Base-by-base conservation (phyloP, 2,113 vertebrate species). In the Andinoacara biseriatus region DNA sequence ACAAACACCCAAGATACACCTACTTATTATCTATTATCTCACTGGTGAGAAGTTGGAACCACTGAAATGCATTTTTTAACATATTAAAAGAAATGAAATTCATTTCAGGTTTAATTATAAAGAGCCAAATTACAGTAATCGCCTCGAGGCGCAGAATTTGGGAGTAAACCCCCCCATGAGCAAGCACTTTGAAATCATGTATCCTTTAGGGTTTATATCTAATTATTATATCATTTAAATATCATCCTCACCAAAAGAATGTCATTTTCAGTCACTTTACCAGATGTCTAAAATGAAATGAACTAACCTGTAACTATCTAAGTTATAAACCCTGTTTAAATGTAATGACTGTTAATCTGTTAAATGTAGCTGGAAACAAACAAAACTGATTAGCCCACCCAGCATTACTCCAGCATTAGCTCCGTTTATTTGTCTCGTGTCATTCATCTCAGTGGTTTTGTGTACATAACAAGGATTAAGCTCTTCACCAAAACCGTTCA, bases 361-460 rank as follows among this genome's bases (percentile, higher is more conserved):
- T 86, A 76, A 82, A 83, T 58, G 35, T 22, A 49, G 33, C 61
- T 58, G 33, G 22, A 83, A 86, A 74, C 60, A 76, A 49, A 35
- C 24, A 10, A 13, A 38, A 82, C 20, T 10, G 40, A 86, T 49
- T 33, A 10, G 33, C 18, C 65, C 38, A 76, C 62, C 31, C 78
- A 83, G 74, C 74, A 8, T 61, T 5, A 63, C 15, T 78, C 35
- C 9, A 8, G 9, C 35, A 2, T 10, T 75, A 35, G 10, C 49
- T 49, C 38, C 9, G 22, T 83, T 69, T 54, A 38, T 65, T 26
- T 59, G 78, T 82, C 76, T 11, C 2, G 3, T 56, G 58, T 65
- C 43, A 52, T 67, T 84, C 58, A 74, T 85, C 65, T 85, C 49
- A 77, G 60, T 80, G 75, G 31, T 74, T 85, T 58, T 76, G 24